A percentile compares a stretch with the other conserved stretches of the same genome.
phyloP scores from a whole-genome alignment of 2,113 vertebrate species.

The Ciconia maguari region DNA sequence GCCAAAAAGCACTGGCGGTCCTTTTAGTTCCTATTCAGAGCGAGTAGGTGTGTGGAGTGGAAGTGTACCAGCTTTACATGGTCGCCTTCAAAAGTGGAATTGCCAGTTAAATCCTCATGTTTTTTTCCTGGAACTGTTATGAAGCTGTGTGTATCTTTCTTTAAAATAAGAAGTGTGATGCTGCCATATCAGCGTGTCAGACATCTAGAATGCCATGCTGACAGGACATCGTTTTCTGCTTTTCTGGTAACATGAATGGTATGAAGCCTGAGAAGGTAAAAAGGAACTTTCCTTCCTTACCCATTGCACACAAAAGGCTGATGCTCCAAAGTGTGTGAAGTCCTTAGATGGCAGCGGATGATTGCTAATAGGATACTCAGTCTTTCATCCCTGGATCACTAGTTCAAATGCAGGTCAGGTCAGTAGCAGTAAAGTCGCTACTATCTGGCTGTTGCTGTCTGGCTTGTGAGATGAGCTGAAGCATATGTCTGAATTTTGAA shows the following conservation, averaged over 20 bases:
- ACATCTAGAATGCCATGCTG: neutral
- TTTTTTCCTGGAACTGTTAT: neutral
- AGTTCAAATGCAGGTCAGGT: conserved; percentile 6
- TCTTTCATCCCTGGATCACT: neutral
- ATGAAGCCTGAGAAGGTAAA: neutral
- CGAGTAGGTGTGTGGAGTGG: neutral
- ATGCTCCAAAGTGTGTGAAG: neutral
- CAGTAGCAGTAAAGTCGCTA: neutral
- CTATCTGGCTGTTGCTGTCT: neutral
- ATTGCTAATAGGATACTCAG: neutral
- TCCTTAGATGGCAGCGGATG: neutral
- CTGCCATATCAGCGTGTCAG: fast-evolving
- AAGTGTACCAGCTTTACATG: neutral
- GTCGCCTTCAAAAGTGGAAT: neutral
- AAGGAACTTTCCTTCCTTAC: neutral
- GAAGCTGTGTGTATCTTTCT: neutral
- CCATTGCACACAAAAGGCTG: neutral
- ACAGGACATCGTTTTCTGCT: neutral
- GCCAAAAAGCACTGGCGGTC: neutral
- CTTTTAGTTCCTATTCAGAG: neutral
- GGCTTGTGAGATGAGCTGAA: neutral
- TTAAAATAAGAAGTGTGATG: neutral
- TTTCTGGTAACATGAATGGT: neutral
- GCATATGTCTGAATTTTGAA: neutral
- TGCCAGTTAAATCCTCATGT: neutral